These are phyloP conservation scores for Nothoprocta perdicaria DNA, from an alignment of 2,113 vertebrate species.

Conservation along the genomic window DNA sequence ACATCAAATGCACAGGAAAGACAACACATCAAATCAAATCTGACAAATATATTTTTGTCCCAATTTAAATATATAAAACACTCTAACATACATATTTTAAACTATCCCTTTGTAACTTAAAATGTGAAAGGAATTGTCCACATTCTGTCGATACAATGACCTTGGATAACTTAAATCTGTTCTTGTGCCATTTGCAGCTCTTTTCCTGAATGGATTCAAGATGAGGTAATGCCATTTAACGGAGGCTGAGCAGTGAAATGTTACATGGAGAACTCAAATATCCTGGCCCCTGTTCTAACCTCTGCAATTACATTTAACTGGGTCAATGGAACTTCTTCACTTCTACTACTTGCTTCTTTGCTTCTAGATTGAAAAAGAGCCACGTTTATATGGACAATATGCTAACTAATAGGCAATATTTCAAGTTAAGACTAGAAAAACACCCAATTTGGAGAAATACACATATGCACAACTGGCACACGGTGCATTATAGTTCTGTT, in stretches of 20 bases:
- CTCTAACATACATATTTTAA: neutral
- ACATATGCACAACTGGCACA: neutral
- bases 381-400: neutral
- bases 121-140: neutral
- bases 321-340: slow-evolving; percentile 44
- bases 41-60: neutral
- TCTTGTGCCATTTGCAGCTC: slow-evolving; percentile 50
- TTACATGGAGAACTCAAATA: slow-evolving; percentile 28
- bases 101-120: neutral
- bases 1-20: neutral
- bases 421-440: neutral
- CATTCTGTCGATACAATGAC: slow-evolving; percentile 25
- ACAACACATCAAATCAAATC: neutral
- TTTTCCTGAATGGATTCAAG: slow-evolving; percentile 54
- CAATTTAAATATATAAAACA: neutral
- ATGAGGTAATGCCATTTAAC: slow-evolving; percentile 61
- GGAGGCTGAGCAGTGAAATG: slow-evolving; percentile 26
- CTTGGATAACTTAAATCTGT: slow-evolving; percentile 49
- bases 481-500: neutral
- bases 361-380: neutral
- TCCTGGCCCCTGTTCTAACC: slow-evolving; percentile 12
- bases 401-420: neutral
- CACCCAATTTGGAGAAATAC: neutral
- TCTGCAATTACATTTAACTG: slow-evolving; percentile 53
- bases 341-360: slow-evolving; percentile 18